Evolutionary conservation across 2,113 vertebrate genomes (phyloP).

Genomic region (Amblyopsis rosae): DNA sequence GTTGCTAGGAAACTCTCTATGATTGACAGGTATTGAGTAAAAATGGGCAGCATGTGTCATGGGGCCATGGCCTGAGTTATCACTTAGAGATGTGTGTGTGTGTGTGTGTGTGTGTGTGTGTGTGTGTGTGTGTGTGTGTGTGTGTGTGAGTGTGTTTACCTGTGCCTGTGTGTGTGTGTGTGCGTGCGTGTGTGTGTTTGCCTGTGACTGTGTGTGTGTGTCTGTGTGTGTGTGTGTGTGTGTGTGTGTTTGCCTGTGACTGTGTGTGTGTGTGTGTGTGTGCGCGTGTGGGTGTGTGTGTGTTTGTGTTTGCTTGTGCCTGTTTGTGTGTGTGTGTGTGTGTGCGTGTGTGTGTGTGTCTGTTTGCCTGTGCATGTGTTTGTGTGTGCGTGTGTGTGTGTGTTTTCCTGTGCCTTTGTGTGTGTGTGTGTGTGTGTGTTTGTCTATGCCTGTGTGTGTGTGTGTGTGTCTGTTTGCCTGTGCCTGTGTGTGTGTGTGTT

Average conservation of each 20-base stretch:
- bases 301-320: not conserved
- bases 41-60: conserved; percentile 15
- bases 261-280: not conserved
- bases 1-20: conserved; percentile 27
- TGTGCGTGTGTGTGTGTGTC: too few species aligned
- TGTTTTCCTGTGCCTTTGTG: too few species aligned
- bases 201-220: too few species aligned
- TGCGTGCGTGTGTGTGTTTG: too few species aligned
- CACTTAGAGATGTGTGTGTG: conserved; percentile 20
- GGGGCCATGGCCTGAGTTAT: conserved; percentile 38
- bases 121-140: not conserved
- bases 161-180: too few species aligned
- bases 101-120: not conserved
- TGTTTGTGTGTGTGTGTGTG: conserved; percentile 5
- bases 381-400: not conserved
- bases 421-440: not conserved
- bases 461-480: too few species aligned
- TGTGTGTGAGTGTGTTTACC: not conserved
- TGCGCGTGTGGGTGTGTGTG: not conserved
- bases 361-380: too few species aligned
- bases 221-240: too few species aligned
- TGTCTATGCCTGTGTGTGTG: too few species aligned
- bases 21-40: conserved; percentile 40
- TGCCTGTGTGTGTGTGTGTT: too few species aligned
- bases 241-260: not conserved